Conservation (phyloP, 2,797 vertebrate genomes). For the Cottoperca gobio region DNA sequence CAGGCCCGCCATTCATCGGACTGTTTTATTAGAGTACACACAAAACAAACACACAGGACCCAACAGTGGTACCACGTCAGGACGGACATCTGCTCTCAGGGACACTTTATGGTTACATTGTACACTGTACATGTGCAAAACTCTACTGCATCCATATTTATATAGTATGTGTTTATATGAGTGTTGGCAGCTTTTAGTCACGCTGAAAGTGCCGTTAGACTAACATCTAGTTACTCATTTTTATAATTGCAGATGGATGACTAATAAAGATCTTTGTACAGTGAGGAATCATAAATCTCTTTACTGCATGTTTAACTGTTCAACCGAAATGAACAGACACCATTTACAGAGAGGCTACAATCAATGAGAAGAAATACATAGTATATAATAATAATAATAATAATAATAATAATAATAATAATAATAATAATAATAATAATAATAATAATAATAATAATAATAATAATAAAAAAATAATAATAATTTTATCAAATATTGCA, state of each 20-base stretch:
- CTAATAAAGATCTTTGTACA: not conserved
- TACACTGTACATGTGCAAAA: slow-evolving; percentile 25
- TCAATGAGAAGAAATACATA: not conserved
- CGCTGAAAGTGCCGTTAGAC: not conserved
- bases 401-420: not conserved
- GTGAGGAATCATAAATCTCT: not conserved
- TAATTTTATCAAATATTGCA: not conserved
- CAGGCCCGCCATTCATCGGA: slow-evolving; percentile 39
- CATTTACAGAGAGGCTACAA: not conserved
- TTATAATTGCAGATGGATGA: slow-evolving; percentile 3
- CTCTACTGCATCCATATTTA: slow-evolving; percentile 11
- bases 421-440: not conserved
- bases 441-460: too few relatives aligned
- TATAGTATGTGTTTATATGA: not conserved
- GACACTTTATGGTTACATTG: slow-evolving; percentile 32
- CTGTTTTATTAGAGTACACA: slow-evolving; percentile 63
- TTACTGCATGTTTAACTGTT: not conserved
- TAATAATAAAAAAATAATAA: not conserved
- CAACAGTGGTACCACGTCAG: slow-evolving; percentile 19
- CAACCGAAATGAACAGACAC: not conserved
- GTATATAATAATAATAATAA: not conserved
- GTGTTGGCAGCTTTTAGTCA: not conserved
- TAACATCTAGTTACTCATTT: slow-evolving; percentile 6
- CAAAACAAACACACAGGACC: slow-evolving; percentile 67
- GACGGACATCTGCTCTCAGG: slow-evolving; percentile 48